Base-by-base conservation (phyloP, 2,888 invertebrate genomes). In the Spatulosminthurus flaviceps region DNA sequence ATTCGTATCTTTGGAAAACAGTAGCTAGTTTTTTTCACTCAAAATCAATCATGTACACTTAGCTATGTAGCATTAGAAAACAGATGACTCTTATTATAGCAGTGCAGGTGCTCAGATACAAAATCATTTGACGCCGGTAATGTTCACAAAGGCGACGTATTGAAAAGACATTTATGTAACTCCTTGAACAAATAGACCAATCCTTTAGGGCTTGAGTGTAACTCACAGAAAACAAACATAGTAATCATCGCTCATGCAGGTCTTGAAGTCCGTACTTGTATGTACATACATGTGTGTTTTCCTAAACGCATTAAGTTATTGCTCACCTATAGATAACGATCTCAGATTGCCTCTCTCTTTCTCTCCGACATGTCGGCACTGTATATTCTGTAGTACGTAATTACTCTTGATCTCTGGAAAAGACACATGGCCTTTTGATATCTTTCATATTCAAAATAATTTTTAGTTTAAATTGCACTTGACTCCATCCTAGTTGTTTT, bases 371-470 rank as follows among this genome's bases (percentile, higher is more conserved):
- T 67, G 76, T 76, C 76, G 76, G 76, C 67, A 41, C 26, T 29
- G 24, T 69, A n/a, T n/a, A n/a, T n/a, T n/a, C n/a, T n/a, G n/a
- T n/a, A n/a, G n/a, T n/a, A 22, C 34, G 34, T 34, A 34, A 34
- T 34, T 67, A 51, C 26, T 28, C 42, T 22, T 64, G 1, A 51
- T 51, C 51, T n/a, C 51, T 51, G 51, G 34, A 64, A 42, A 43
- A 76, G 67, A 76, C 76, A 76, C 76, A 76, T 76, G 76, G 76
- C 76, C 69, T 43, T n/a, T 76, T 76, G 76, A 66, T 67, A 67
- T 26, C 41, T 60, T 67, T 26, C 76, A 21, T 21, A 70, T 70
- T 70, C 70, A 29, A n/a, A 70, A 21, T 64, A 64, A 11, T 26
- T 41, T 22, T 70, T 29, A 64, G 64, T 64, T 24, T 64, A 11